These are phyloP conservation scores for Drosophila hydei DNA, from an alignment of 1,140 invertebrate genomes.

Conservation along the genomic window DNA sequence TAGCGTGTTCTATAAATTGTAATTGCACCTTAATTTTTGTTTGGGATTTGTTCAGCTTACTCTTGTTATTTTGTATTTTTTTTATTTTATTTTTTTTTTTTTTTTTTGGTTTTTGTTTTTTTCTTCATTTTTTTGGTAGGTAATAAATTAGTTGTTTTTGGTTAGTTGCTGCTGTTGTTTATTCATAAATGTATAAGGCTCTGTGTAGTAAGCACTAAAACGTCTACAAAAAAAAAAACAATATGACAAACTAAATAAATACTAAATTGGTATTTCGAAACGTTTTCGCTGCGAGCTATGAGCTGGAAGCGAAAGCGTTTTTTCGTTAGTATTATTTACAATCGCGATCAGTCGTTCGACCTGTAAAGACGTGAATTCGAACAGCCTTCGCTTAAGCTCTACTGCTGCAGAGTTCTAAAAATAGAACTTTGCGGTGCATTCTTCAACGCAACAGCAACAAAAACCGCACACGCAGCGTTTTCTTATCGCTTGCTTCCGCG, in stretches of 20 bases:
- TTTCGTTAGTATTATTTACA: conserved; percentile 4
- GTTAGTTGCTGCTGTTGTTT: conserved; percentile 34
- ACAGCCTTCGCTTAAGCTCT: too few species aligned
- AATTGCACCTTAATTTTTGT: conserved; percentile 68
- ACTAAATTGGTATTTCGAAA: conserved; percentile 26
- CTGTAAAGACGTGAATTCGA: too few species aligned
- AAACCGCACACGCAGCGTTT: too few species aligned
- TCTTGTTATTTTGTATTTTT: conserved; percentile 23
- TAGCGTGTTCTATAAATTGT: conserved; percentile 66
- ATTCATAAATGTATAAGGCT: conserved; percentile 70
- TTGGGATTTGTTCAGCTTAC: conserved; percentile 10
- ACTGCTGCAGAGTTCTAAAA: too few species aligned
- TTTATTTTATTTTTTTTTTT: conserved; percentile 11
- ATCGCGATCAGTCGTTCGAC: too few species aligned
- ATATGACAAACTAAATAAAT: conserved; percentile 16
- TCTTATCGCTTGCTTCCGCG: too few species aligned
- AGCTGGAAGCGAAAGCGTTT: conserved; percentile 29
- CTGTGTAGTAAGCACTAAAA: conserved; percentile 56
- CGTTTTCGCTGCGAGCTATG: conserved; percentile 15
- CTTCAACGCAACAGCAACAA: too few species aligned
- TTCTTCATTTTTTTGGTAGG: conserved; percentile 39
- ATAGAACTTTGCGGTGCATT: too few species aligned
- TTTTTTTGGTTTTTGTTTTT: conserved; percentile 13
- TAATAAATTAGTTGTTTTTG: conserved; percentile 44
- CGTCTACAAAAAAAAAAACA: conserved; percentile 20